Evolutionary conservation across 2,113 vertebrate species (phyloP), one percentile per base, ranked within the genome.

Genomic region (Tetraodon nigroviridis): DNA sequence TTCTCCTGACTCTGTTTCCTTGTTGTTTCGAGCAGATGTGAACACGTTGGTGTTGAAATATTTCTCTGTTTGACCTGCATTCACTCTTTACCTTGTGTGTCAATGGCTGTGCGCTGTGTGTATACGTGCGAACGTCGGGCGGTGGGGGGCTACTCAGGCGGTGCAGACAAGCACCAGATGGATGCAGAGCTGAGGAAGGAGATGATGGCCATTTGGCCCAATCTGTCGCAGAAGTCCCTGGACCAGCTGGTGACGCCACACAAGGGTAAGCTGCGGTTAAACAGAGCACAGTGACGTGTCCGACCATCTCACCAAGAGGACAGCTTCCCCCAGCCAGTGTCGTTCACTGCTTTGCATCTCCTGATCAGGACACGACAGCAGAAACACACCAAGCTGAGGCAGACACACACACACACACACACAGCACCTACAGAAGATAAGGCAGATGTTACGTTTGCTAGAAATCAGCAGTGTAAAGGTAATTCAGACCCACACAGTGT

Each of bases 141-240:
- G 32, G 32, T 37, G 32, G 24, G 24, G 32, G 32, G 32, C 32
- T 37, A 37, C 66, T 4, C 75, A 96, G 94, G 93, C 3, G 94
- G 94, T 8, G 88, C 93, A 0, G 95, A 97, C 89, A 98, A 98
- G 70, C 94, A 97, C 84, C 94, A 98, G 87, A 97, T 96, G 94
- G 95, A 98, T 0, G 90, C 92, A 0, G 94, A 98, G 76, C 87
- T 97, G 52, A 87, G 95, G 75, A 98, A 98, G 72, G 95, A 98
- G 86, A 98, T 98, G 95, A 94, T 94, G 90, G 95, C 95, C 17
- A 98, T 98, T 80, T 98, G 95, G 95, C 93, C 95, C 80, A 95
- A 96, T 80, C 89, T 97, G 59, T 98, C 95, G n/a, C 95, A 97
- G 84, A 98, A 98, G 84, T 93, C 92, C 5, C 82, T 98, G 78